Base-by-base conservation (phyloP, 2,797 vertebrate species). In the Hypotaenidia philippensis region DNA sequence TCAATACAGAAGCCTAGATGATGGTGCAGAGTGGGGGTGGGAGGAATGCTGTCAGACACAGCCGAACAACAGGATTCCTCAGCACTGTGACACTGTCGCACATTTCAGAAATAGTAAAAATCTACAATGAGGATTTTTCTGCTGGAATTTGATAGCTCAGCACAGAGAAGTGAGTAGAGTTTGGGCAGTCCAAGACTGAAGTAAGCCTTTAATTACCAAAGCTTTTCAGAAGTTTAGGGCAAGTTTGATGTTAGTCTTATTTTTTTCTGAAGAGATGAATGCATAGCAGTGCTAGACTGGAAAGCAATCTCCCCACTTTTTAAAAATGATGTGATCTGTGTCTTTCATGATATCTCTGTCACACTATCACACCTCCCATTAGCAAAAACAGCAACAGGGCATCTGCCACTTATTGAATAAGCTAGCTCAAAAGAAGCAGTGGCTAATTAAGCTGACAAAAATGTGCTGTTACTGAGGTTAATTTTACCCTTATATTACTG, bases 11-110 rank as follows among this genome's bases (percentile, higher is more conserved):
- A 82, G 5, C 31, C 53, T 87, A 31, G 49, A 60, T 34, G 64
- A 32, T 13, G 38, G 5, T 64, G 21, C 11, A 85, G 71, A 64
- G 13, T 4, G 9, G 16, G 45, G 25, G 50, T 55, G n/a, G 34
- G 26, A 83, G 77, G 53, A 83, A 71, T 19, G 59, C 3, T 77
- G 6, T 68, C 68, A 59, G 68, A 34, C 79, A 94, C n/a, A 85
- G 50, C 20, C 69, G 50, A 41, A 68, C 40, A 70, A 82, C 64
- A 77, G 40, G 45, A 61, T 70, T 80, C 45, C 61, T 87, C 38
- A 55, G 9, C 1, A 1, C 16, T 1, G 3, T n/a, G 32, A 17
- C n/a, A 74, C 15, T 0, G 0, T 16, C 74, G 40, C 13, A 55
- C 7, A 23, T 77, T 88, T 85, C 1, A 4, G 56, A 89, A 92